Base-by-base conservation (phyloP, 2,797 vertebrate species). In the Hemitrygon akajei region DNA sequence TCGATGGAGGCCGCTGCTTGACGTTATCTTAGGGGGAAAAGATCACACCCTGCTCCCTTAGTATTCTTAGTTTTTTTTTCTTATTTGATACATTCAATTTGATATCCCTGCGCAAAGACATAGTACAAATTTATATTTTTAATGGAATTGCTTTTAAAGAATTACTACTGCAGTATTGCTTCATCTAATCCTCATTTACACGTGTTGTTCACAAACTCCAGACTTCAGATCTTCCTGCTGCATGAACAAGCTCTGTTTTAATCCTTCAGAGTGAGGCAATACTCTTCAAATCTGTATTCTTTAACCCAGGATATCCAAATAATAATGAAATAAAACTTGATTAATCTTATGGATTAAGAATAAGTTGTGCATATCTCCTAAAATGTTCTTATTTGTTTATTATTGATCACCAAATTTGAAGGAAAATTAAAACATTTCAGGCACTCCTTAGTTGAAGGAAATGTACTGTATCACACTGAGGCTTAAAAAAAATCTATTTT, bases 301-400 rank as follows among this genome's bases (percentile, higher is more conserved):
- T 22, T 75, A 22, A 20, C 71, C 71, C 71, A 22, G 71, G 20
- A 75, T 22, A 75, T 22, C 14, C 18, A 5, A 66, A 20, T 37
- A 66, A 69, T 66, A 69, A 22, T 66, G 60, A 58, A 30, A 47
- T 14, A 58, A 89, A 22, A 34, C 20, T 1, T 69, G 63, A 89
- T 58, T 34, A 87, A 87, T 87, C 30, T 87, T 87, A 30, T 87
- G 84, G 60, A 87, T 89, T 66, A 89, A 89, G 30, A 30, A 63
- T 0, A 27, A 87, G 60, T 37, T 37, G 18, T 69, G 60, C 18
- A 89, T 60, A 69, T 69, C n/a, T 22, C 34, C n/a, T 89, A 18
- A 66, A 9, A 69, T 66, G 69, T 34, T 37, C 0, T 63, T 37
- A 69, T 63, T 89, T 37, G 7, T 37, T 20, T 25, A 20, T 89